Evolutionary conservation across 2,113 vertebrate genomes (phyloP).

Genomic region (Potamarius usumacintae): DNA sequence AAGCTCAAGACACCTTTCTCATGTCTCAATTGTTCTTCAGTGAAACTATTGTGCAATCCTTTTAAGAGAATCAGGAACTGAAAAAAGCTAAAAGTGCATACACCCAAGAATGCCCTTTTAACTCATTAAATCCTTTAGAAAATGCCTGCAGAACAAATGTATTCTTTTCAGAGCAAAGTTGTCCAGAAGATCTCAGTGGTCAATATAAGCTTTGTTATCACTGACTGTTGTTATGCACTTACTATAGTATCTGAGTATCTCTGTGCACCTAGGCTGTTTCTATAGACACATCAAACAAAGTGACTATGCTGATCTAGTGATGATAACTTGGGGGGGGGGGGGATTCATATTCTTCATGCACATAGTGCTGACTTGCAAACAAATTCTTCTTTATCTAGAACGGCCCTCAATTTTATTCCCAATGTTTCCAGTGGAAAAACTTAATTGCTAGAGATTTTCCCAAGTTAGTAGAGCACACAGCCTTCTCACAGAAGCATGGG

Average conservation of each 20-base stretch:
- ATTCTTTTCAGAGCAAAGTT: not conserved
- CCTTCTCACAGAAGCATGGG: conserved; percentile 21
- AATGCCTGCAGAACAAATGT: not conserved
- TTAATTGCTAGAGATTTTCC: not conserved
- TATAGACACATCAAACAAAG: not conserved
- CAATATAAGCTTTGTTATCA: not conserved
- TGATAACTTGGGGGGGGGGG: not conserved
- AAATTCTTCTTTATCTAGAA: conserved; percentile 46
- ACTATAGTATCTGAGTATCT: not conserved
- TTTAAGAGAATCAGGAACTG: conserved; percentile 54
- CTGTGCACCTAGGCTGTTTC: not conserved
- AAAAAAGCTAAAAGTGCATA: conserved; percentile 43
- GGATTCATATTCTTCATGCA: not conserved
- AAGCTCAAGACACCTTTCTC: conserved; percentile 37
- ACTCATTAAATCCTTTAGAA: conserved; percentile 26
- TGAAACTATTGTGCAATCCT: conserved; percentile 53
- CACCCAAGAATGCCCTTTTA: conserved; percentile 34
- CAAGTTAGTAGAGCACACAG: conserved; percentile 3
- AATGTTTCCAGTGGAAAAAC: not conserved
- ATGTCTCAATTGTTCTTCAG: conserved; percentile 48
- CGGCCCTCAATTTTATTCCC: conserved; percentile 28
- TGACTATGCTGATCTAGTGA: not conserved
- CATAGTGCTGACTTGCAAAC: not conserved
- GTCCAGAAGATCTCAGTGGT: not conserved
- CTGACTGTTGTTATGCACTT: not conserved